Evolutionary conservation across 2,888 invertebrate genomes (phyloP), one percentile per base, ranked within the genome.

Genomic region (Pollenia griseotomentosa): DNA sequence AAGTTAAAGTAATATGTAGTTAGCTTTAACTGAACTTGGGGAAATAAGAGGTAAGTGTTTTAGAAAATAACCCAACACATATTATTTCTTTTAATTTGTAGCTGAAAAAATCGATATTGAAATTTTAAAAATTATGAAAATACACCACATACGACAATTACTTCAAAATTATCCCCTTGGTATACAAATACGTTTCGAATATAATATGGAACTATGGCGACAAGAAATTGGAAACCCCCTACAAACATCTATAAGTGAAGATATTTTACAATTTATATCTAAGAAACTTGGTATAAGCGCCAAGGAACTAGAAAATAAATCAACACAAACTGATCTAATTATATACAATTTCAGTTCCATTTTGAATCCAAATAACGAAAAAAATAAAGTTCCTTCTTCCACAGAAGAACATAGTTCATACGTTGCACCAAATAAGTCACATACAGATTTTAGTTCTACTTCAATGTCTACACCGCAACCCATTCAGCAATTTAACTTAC

Each of bases 171-270:
- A 90, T 75, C 88, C 90, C 0, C 88, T 90, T n/a, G 92, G 92
- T 0, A 90, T 91, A 5, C 90, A 91, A 16, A 91, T 92, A 63
- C 92, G 92, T 12, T 92, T 92, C n/a, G 92, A 92, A 66, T 89
- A 92, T 84, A 86, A 92, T 75, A 82, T 92, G 77, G 91, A 92
- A 63, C 89, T 89, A 2, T 92, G 92, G 92, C 92, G 92, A 0
- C 90, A 90, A 33, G 89, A 90, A 85, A 87, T 91, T n/a, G 90
- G 91, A 71, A 89, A 90, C 53, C 92, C 92, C 5, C 66, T 92
- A 10, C 44, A 71, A 12, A 55, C 53, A 53, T 8, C n/a, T 16
- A 3, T 16, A 46, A 77, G n/a, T 14, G 77, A 65, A 8, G 16
- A n/a, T 23, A 55, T 10, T 33, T 16, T 42, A 6, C 9, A 19